Conservation (phyloP, 2,113 vertebrate genomes). For the Pituophis catenifer region DNA sequence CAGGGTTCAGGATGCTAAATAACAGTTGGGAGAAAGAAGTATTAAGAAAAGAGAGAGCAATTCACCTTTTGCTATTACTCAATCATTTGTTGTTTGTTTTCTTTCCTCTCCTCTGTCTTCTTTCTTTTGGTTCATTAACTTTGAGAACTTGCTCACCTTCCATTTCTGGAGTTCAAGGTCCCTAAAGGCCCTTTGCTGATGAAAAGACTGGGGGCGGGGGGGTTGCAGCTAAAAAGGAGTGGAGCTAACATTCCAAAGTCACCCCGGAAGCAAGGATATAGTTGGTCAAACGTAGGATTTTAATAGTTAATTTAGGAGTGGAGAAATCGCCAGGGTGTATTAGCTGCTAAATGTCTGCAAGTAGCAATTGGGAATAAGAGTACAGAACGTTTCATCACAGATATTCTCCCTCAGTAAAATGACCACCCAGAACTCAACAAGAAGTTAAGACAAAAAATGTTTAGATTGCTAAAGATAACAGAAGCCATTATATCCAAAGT, state of each 20-base stretch:
- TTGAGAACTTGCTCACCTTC: slow-evolving; percentile 51
- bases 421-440: slow-evolving; percentile 43
- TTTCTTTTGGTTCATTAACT: slow-evolving; percentile 36
- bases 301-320: slow-evolving; percentile 67
- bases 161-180: slow-evolving; percentile 42
- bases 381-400: slow-evolving; percentile 53
- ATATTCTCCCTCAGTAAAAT: slow-evolving; percentile 64
- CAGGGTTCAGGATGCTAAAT: background rate
- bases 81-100: background rate
- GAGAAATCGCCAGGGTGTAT: slow-evolving; percentile 71
- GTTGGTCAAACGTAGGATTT: slow-evolving; percentile 74
- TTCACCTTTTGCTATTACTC: background rate
- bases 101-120: background rate
- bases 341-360: slow-evolving; percentile 77
- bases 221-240: slow-evolving; percentile 62
- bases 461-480: slow-evolving; percentile 27
- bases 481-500: background rate
- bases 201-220: slow-evolving; percentile 28
- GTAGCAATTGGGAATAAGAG: slow-evolving; percentile 54
- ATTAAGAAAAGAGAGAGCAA: background rate
- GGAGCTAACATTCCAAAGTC: slow-evolving; percentile 70
- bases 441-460: slow-evolving; percentile 49
- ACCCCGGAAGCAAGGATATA: slow-evolving; percentile 64
- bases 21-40: background rate
- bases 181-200: slow-evolving; percentile 43